Conservation (phyloP, 2,113 vertebrate genomes). For the Acanthisitta chloris region DNA sequence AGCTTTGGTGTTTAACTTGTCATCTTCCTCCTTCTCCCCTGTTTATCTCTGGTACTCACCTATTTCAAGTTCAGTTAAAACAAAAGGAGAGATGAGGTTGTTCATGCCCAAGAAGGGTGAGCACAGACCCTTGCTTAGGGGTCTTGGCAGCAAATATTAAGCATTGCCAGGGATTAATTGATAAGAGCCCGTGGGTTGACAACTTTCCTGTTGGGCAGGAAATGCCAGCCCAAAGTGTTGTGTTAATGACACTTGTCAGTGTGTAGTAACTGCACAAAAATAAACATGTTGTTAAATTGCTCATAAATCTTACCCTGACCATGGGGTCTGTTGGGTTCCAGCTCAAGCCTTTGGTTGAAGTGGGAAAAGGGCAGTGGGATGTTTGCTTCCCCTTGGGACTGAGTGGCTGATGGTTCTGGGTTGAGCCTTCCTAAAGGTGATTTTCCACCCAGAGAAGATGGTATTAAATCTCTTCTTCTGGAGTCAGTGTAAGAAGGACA, state of each 20-base stretch:
- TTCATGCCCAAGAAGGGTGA: background rate
- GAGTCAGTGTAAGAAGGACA: no score
- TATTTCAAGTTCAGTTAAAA: background rate
- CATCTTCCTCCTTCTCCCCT: background rate
- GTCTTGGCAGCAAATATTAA: background rate
- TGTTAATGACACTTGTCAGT: background rate
- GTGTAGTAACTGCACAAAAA: background rate
- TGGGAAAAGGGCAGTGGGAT: background rate
- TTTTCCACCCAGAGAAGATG: background rate
- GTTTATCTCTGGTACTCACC: background rate
- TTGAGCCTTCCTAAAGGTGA: background rate
- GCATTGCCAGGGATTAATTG: background rate
- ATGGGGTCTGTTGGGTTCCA: background rate
- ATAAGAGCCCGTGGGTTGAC: background rate
- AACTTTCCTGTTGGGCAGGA: background rate
- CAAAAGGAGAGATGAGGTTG: background rate
- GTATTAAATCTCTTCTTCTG: background rate
- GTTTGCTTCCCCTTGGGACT: background rate
- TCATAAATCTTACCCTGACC: background rate
- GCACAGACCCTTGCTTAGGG: accelerated
- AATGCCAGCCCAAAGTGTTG: background rate
- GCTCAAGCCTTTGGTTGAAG: accelerated
- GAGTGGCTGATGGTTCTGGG: background rate
- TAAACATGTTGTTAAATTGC: background rate
- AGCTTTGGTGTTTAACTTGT: accelerated